Evolutionary conservation across 1,140 invertebrate species (phyloP).

Genomic region (Aplysia californica): DNA sequence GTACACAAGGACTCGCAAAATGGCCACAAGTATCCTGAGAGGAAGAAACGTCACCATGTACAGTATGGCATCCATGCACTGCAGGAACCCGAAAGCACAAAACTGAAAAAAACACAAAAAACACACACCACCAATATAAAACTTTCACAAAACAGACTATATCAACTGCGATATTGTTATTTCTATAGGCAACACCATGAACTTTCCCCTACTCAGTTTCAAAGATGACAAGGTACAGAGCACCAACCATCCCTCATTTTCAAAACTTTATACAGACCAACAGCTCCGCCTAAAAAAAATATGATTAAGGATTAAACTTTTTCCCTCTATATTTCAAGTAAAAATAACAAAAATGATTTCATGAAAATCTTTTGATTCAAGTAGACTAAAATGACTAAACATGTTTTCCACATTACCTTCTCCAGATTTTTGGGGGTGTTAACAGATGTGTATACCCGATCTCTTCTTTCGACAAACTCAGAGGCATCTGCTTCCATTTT

Average conservation of each 20-base stretch:
- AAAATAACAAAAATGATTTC: too few relatives aligned
- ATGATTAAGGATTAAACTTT: too few relatives aligned
- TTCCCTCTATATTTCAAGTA: too few relatives aligned
- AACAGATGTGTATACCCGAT: conserved; percentile 98
- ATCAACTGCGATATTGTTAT: background rate
- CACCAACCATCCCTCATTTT: too few relatives aligned
- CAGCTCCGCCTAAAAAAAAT: too few relatives aligned
- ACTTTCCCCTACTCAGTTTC: background rate
- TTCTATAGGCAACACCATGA: background rate
- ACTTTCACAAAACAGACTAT: background rate
- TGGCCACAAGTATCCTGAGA: conserved; percentile 86
- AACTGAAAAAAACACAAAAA: conserved; percentile 72
- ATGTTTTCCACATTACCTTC: conserved; percentile 68
- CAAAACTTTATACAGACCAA: too few relatives aligned
- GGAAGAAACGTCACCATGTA: conserved; percentile 99
- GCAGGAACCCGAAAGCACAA: conserved; percentile 95
- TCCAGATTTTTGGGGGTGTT: conserved; percentile 90
- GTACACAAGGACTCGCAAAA: conserved; percentile 53
- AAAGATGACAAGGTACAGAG: too few relatives aligned
- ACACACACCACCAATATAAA: background rate
- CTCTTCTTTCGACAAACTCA: conserved; percentile 89
- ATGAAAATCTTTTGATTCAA: too few relatives aligned
- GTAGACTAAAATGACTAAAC: too few relatives aligned
- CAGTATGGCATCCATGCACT: conserved; percentile 97
- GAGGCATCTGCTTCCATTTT: conserved; percentile 92